These are phyloP conservation scores for Potamarius usumacintae DNA, from an alignment of 2,113 vertebrate species.

Conservation along the genomic window DNA sequence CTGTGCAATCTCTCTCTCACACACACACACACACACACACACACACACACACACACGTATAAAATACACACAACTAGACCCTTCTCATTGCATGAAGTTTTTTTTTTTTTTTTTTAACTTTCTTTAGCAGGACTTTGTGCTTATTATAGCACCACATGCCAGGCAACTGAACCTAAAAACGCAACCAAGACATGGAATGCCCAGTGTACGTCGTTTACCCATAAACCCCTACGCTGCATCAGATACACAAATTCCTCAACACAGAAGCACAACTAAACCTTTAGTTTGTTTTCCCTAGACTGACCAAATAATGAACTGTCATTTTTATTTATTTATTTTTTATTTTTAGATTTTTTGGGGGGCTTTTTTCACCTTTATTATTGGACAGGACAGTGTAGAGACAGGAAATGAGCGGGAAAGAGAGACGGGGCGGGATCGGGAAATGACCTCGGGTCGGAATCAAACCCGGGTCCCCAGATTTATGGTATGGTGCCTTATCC, in stretches of 20 bases:
- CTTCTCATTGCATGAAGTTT: not conserved
- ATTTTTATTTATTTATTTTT: no score
- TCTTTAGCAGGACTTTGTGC: not conserved
- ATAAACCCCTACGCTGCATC: not conserved
- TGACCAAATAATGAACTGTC: not conserved
- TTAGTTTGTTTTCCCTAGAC: not conserved
- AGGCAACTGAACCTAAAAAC: not conserved
- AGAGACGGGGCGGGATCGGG: no score
- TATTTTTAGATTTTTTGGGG: no score
- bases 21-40: no score
- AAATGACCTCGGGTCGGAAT: no score
- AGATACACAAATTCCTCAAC: not conserved
- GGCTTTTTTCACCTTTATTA: no score
- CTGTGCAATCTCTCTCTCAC: not conserved
- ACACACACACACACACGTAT: accelerated
- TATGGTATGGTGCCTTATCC: no score
- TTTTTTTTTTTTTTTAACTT: no score
- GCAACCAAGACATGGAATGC: not conserved
- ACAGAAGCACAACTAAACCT: not conserved
- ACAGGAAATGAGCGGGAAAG: no score
- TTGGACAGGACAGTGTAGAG: no score
- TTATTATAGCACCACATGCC: not conserved
- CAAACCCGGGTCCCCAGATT: no score
- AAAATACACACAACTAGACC: not conserved
- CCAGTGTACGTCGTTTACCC: not conserved